Conservation (phyloP, 2,888 invertebrate species). For the Sesia bembeciformis region DNA sequence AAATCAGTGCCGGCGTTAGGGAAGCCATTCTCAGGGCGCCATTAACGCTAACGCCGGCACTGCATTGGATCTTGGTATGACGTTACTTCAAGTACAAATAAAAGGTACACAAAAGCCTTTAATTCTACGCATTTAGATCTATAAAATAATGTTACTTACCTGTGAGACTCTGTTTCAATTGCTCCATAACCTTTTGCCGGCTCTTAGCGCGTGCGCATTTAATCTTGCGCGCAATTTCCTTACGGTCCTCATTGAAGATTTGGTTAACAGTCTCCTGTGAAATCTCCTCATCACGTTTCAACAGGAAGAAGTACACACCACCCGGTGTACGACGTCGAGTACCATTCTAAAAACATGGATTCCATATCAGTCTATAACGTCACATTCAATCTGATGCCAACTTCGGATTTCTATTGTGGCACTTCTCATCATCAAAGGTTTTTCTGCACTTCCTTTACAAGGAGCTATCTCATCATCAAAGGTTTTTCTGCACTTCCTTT, state of each 20-base stretch:
- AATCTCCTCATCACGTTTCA: slow-evolving; percentile 81
- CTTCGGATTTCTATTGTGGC: neutral
- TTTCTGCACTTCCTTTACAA: neutral
- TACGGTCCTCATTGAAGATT: slow-evolving; percentile 81
- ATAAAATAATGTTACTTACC: slow-evolving; percentile 24
- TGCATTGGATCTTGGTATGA: too few species aligned
- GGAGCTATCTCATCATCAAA: neutral
- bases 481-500: neutral
- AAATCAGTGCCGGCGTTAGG: too few species aligned
- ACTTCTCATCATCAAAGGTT: neutral
- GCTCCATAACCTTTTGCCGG: slow-evolving; percentile 78
- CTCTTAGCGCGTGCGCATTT: slow-evolving; percentile 71
- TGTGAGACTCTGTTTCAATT: slow-evolving; percentile 76
- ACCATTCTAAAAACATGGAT: slow-evolving; percentile 74
- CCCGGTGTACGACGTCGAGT: slow-evolving; percentile 88
- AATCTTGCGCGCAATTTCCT: slow-evolving; percentile 68
- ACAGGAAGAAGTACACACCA: slow-evolving; percentile 87
- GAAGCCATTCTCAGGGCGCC: too few species aligned
- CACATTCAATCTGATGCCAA: slow-evolving; percentile 30
- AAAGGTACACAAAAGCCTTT: too few species aligned
- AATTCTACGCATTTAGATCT: too few species aligned
- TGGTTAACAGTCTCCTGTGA: slow-evolving; percentile 78
- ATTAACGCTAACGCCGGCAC: too few species aligned
- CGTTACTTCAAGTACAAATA: too few species aligned
- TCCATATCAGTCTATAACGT: slow-evolving; percentile 69